Percentiles rank a stretch among this genome's conserved stretches.
These are phyloP conservation scores for Ophion ventricosus DNA, from an alignment of 2,888 invertebrate genomes.

Conservation along the genomic window DNA sequence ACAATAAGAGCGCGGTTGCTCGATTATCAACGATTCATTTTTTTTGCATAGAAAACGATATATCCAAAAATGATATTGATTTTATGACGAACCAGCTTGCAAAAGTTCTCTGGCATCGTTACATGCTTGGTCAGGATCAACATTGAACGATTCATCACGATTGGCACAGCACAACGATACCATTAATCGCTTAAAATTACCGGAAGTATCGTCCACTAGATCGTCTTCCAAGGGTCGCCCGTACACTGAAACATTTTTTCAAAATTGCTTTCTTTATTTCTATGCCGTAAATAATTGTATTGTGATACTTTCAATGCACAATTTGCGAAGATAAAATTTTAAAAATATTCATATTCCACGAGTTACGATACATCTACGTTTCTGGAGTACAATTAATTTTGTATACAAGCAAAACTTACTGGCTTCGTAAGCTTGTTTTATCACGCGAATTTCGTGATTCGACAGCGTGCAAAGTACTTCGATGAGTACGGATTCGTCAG, in stretches of 20 bases:
- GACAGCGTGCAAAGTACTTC: constrained; percentile 86
- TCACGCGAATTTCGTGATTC: constrained; percentile 84
- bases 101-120: constrained; percentile 92
- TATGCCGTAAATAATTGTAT: not conserved
- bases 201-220: constrained; percentile 94
- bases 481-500: constrained; percentile 85
- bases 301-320: not conserved
- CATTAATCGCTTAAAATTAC: constrained; percentile 95
- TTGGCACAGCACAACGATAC: constrained; percentile 92
- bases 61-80: not conserved
- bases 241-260: constrained; percentile 86
- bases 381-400: not conserved
- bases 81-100: constrained; percentile 87
- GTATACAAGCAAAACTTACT: constrained; percentile 78
- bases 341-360: not conserved
- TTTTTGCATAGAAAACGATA: not conserved
- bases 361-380: not conserved
- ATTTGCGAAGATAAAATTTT: no score
- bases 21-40: not conserved
- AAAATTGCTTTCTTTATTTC: not conserved
- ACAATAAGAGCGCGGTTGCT: constrained; percentile 40
- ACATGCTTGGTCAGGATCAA: constrained; percentile 89
- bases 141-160: constrained; percentile 91
- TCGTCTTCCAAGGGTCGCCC: constrained; percentile 92
- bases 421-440: constrained; percentile 83